Conservation (phyloP, 2,797 vertebrate species). For the Myotis vivesi region DNA sequence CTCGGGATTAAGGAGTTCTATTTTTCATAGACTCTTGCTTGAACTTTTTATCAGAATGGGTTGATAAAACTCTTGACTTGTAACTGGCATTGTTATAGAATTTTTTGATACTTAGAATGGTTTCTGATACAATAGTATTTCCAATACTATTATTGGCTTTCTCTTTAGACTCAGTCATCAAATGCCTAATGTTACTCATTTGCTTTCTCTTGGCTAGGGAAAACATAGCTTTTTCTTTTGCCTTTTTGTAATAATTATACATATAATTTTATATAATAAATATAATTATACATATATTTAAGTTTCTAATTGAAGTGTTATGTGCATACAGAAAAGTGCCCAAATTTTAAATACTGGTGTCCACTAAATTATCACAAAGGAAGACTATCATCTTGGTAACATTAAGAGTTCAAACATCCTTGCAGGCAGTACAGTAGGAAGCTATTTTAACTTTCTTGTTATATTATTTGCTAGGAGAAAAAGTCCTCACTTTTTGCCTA, state of each 20-base stretch:
- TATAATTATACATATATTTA: neutral
- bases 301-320: neutral
- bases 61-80: neutral
- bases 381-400: neutral
- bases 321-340: neutral
- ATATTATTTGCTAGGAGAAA: neutral
- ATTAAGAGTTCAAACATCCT: neutral
- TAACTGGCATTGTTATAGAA: neutral
- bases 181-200: neutral
- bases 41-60: neutral
- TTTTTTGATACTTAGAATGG: constrained; percentile 27
- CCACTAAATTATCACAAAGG: neutral
- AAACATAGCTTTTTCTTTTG: neutral
- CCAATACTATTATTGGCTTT: neutral
- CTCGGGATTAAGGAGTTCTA: neutral
- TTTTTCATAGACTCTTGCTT: neutral
- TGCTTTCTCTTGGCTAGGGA: neutral
- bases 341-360: neutral
- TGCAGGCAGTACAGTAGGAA: neutral
- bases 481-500: neutral
- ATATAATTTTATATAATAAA: neutral
- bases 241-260: neutral
- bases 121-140: constrained; percentile 9
- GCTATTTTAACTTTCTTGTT: neutral
- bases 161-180: neutral